phyloP scores from a whole-genome alignment of 2,113 vertebrate genomes.

The Gila orcuttii region DNA sequence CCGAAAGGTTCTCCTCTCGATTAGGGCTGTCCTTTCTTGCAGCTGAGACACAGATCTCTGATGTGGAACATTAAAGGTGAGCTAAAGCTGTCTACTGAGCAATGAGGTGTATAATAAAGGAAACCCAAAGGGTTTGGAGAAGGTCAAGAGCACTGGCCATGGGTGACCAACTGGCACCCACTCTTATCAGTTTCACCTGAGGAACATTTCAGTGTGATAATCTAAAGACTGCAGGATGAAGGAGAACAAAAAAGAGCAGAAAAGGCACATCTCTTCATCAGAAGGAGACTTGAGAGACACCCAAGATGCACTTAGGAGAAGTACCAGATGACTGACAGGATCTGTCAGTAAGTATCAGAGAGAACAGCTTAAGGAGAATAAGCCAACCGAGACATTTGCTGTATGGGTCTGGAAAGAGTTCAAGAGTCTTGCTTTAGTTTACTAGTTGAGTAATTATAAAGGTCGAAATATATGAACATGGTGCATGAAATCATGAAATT shows the following conservation, averaged over 20 bases:
- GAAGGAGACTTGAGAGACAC: background rate
- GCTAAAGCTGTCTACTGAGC: slow-evolving; percentile 37
- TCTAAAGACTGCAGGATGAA: background rate
- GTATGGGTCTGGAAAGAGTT: background rate
- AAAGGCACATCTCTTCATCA: slow-evolving; percentile 8
- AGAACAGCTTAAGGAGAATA: background rate
- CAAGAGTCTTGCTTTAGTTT: background rate
- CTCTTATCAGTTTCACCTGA: slow-evolving; percentile 12
- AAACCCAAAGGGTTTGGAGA: slow-evolving; percentile 46
- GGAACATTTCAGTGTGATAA: background rate
- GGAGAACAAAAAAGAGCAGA: background rate
- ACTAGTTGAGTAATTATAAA: background rate
- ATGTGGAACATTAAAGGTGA: slow-evolving; percentile 42
- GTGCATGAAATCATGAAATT: no score
- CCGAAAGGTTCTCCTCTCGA: background rate
- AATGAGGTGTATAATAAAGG: slow-evolving; percentile 53
- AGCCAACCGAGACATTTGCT: background rate
- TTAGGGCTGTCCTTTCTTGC: background rate
- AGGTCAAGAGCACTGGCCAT: slow-evolving; percentile 17
- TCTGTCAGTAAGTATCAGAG: background rate
- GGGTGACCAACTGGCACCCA: background rate
- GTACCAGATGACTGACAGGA: slow-evolving; percentile 14
- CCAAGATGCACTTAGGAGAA: background rate
- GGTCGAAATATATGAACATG: background rate
- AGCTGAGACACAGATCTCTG: slow-evolving; percentile 2